Evolutionary conservation across 1,140 invertebrate species (phyloP).

Genomic region (Magallana gigas): DNA sequence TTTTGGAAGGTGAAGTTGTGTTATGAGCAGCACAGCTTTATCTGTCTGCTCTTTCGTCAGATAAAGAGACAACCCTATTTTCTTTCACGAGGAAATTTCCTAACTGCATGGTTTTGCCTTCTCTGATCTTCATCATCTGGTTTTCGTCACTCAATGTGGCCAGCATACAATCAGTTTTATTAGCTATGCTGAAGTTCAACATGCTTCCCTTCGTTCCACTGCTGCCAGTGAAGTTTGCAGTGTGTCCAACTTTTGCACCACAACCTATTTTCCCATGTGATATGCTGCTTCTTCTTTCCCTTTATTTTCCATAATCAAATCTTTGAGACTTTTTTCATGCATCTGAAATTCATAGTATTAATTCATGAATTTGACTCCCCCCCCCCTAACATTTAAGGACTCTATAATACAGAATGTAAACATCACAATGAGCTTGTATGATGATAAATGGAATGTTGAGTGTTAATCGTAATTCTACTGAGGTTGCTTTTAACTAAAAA

Average conservation of each 20-base stretch:
- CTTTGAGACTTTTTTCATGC: neutral
- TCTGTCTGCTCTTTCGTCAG: neutral
- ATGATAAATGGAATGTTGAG: too few species aligned
- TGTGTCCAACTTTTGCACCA: constrained; percentile 7
- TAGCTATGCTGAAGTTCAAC: constrained; percentile 30
- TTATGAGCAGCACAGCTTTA: too few species aligned
- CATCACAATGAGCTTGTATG: too few species aligned
- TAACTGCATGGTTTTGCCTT: neutral
- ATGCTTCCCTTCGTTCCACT: neutral
- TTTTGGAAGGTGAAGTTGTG: too few species aligned
- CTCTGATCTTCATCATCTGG: neutral
- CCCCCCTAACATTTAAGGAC: too few species aligned
- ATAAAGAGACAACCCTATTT: neutral
- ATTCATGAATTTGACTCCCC: too few species aligned
- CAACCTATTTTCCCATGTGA: neutral
- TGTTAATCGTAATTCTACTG: too few species aligned
- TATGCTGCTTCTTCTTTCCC: neutral
- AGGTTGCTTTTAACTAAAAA: too few species aligned
- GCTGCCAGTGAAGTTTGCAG: neutral
- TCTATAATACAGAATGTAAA: too few species aligned
- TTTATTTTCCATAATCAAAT: neutral
- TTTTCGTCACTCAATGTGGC: constrained; percentile 8
- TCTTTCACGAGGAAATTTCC: constrained; percentile 15
- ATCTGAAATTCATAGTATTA: neutral
- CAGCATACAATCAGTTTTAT: neutral